Conservation (phyloP, 2,888 invertebrate genomes). For the Xylota segnis region DNA sequence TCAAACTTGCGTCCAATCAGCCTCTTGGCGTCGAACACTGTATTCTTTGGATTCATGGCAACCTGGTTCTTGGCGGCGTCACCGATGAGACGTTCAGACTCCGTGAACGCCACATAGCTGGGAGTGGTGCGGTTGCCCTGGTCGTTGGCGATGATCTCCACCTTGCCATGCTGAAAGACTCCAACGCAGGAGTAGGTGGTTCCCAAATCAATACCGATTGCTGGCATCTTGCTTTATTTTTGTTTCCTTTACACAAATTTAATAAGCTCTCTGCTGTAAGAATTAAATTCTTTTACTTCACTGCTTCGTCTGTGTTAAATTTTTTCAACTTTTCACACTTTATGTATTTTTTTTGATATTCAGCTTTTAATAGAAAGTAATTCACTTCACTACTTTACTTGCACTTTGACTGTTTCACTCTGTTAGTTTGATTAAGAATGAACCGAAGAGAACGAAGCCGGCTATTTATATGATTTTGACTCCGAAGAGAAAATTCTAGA, state of each 20-base stretch:
- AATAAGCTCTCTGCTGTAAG: neutral
- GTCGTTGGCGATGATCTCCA: conserved; percentile 93
- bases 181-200: conserved; percentile 95
- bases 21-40: conserved; percentile 95
- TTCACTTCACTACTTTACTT: neutral
- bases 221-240: conserved; percentile 85
- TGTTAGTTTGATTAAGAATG: conserved; percentile 42
- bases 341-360: neutral
- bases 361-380: neutral
- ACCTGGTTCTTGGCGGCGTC: conserved; percentile 92
- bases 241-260: neutral
- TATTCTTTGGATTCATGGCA: conserved; percentile 94
- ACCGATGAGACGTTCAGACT: conserved; percentile 91
- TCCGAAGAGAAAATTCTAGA: conserved; percentile 42
- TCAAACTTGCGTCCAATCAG: conserved; percentile 95
- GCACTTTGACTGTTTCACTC: conserved; percentile 10
- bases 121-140: conserved; percentile 93
- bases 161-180: conserved; percentile 92
- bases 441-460: conserved; percentile 3
- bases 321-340: neutral
- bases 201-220: conserved; percentile 93
- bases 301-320: neutral
- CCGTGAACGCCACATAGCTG: conserved; percentile 90
- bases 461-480: conserved; percentile 51
- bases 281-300: neutral